These are phyloP conservation scores for Myiozetetes cayanensis DNA, from an alignment of 2,113 vertebrate genomes.

Conservation along the genomic window DNA sequence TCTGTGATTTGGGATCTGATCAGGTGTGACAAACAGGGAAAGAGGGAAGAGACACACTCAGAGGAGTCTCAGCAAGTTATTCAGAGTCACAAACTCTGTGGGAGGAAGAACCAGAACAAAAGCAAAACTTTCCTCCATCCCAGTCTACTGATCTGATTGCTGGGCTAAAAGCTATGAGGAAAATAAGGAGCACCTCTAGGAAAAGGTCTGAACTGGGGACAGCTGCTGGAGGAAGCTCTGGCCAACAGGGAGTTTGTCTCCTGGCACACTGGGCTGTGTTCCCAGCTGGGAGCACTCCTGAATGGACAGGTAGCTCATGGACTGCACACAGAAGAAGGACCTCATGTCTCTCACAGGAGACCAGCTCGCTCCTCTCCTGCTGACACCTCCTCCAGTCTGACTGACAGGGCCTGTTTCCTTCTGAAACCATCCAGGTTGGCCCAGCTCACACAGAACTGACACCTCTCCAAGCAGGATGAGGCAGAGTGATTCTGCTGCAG, in stretches of 20 bases:
- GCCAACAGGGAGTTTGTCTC: not conserved
- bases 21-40: fast-evolving
- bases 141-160: not conserved
- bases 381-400: not conserved
- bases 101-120: not conserved
- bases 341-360: not conserved
- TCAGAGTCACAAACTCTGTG: not conserved
- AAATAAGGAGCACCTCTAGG: not conserved
- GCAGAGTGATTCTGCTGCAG: not conserved
- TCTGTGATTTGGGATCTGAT: not conserved
- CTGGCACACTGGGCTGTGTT: not conserved
- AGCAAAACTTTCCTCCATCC: not conserved
- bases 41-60: not conserved
- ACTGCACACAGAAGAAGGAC: not conserved
- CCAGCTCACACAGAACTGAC: slow-evolving; percentile 39
- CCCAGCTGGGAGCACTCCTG: not conserved
- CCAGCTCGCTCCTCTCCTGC: fast-evolving
- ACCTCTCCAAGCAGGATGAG: not conserved
- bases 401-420: not conserved
- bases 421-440: not conserved
- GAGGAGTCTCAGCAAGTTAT: not conserved
- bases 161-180: not conserved
- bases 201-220: not conserved
- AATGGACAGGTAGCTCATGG: not conserved
- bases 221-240: not conserved